Base-by-base conservation (phyloP, 2,888 invertebrate genomes). In the Eupithecia subumbrata region DNA sequence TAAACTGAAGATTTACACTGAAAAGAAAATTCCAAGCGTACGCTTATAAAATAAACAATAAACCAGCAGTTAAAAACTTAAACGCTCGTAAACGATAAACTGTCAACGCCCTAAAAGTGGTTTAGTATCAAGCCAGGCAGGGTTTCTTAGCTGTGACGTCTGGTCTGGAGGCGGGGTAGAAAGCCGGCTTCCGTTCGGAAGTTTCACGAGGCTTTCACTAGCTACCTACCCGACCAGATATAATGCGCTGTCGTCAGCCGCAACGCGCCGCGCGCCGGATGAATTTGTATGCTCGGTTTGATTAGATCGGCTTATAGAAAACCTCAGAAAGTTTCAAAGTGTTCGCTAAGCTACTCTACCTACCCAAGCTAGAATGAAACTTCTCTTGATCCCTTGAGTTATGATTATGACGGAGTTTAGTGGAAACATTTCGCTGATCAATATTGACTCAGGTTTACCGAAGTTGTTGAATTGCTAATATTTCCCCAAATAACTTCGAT, bases 141-240 rank as follows among this genome's bases (percentile, higher is more conserved):
- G 91, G 90, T 91, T 92, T 89, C 85, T 83, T 83, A 79, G 80
- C 82, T 80, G 78, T 82, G 83, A 82, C 79, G 82, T 82, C 88
- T 80, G 88, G 89, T 81, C 88, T 80, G 89, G 89, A 90, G 92
- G 92, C 86, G 89, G 92, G 92, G 92, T 93, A 93, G 93, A 94
- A 94, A 93, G 93, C 91, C 87, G 89, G 88, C 91, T 93, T 93
- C 93, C 94, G 93, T 87, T 92, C 89, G 89, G 90, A 90, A 91
- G 92, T 94, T 94, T 93, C 93, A 87, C 92, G 89, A 84, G 87
- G 92, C 93, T 94, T 94, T 94, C 94, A 91, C 93, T 92, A 83
- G 87, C 81, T 91, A 83, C 87, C 81, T 80, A 82, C 82, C 82
- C 82, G 81, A 81, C 82, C 85, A 88, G 86, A 88, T 89, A 86